These are phyloP conservation scores for Holotrichia oblita DNA, from an alignment of 1,140 invertebrate genomes.

Conservation along the genomic window DNA sequence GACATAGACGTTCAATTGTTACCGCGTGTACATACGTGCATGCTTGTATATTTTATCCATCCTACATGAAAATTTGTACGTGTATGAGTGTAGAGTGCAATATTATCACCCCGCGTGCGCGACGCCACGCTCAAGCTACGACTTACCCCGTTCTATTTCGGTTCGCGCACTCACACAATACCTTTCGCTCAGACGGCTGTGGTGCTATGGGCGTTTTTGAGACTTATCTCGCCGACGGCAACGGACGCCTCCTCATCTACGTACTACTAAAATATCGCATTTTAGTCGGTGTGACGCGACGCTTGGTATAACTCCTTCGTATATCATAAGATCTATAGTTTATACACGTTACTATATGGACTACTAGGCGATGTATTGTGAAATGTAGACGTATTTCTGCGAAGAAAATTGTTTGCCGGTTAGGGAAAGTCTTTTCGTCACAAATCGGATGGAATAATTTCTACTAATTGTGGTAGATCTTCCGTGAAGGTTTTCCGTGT, in stretches of 20 bases:
- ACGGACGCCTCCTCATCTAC: slow-evolving; percentile 8
- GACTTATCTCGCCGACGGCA: slow-evolving; percentile 26
- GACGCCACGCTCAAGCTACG: slow-evolving; percentile 29
- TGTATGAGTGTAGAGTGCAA: slow-evolving; percentile 14
- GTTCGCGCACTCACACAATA: slow-evolving; percentile 1
- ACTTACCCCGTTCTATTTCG: slow-evolving; percentile 32
- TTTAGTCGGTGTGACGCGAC: slow-evolving; percentile 29
- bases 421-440: background rate
- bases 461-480: background rate
- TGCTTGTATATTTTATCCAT: too few relatives aligned
- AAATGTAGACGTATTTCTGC: background rate
- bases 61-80: too few relatives aligned
- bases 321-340: too few relatives aligned
- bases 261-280: slow-evolving; percentile 21
- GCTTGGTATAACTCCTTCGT: background rate
- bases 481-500: slow-evolving; percentile 12
- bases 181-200: background rate
- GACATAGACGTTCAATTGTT: slow-evolving; percentile 25
- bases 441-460: slow-evolving; percentile 15
- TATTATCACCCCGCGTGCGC: slow-evolving; percentile 29
- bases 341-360: too few relatives aligned
- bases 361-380: background rate
- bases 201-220: slow-evolving; percentile 18
- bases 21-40: too few relatives aligned
- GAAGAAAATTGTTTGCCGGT: too few relatives aligned